These are phyloP conservation scores for Caenorhabditis tropicalis DNA, from an alignment of 1,140 invertebrate species.

Conservation along the genomic window DNA sequence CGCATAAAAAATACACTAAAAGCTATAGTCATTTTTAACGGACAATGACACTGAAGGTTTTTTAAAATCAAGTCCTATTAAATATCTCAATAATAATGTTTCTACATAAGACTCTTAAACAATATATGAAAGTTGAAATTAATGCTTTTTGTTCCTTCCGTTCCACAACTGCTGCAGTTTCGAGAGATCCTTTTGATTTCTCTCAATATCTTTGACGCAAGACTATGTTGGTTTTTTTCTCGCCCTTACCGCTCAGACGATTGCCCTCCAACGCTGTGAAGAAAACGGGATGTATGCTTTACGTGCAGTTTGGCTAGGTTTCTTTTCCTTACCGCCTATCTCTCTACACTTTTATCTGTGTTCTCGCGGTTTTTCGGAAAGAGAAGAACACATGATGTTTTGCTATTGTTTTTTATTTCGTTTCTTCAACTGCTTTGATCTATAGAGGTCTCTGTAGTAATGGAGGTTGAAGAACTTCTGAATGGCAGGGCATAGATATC, in stretches of 20 bases:
- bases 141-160: no score
- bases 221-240: neutral
- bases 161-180: no score
- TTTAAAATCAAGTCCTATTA: no score
- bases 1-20: neutral
- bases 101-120: no score
- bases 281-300: neutral
- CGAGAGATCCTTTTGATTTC: neutral
- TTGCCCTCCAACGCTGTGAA: neutral
- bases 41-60: neutral
- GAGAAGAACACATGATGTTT: conserved; percentile 12
- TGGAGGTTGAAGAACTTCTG: neutral
- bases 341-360: conserved; percentile 3
- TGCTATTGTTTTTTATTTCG: neutral
- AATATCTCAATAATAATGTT: no score
- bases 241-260: neutral
- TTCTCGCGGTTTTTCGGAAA: neutral
- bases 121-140: no score
- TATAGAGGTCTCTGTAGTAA: neutral
- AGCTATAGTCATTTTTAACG: neutral
- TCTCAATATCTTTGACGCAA: neutral
- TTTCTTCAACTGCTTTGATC: neutral
- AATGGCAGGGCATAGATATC: no score
- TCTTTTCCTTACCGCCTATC: conserved; percentile 22
- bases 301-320: neutral